Base-by-base conservation (phyloP, 2,797 vertebrate genomes). In the Erithacus rubecula region DNA sequence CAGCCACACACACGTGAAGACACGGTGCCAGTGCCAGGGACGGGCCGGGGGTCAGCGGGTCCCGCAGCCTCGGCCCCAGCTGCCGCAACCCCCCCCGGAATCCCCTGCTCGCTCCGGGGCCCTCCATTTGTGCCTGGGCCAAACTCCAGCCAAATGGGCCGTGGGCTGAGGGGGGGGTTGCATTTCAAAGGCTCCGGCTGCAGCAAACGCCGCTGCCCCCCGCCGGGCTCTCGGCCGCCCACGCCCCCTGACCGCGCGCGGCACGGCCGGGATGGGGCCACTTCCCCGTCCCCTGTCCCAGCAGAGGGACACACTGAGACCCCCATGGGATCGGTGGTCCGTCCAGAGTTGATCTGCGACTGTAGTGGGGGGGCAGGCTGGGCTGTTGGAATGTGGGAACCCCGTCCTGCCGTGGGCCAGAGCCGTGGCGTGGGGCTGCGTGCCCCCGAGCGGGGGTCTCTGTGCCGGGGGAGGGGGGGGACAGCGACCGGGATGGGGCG, bases 141-240 rank as follows among this genome's bases (percentile, higher is more conserved):
- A 96, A 95, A 89, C 93, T 71, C 93, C 36, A 18, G 44, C 89
- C 95, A 94, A 94, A 96, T 91, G 94, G 94, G 77, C 62, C 21
- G 44, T 65, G 72, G 80, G 76, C 67, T n/a, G 72, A 27, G 15
- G 20, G 41, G 41, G 47, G 49, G 34, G 41, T 82, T 95, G 94
- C 95, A 96, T 96, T 95, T 96, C 95, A 96, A 96, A 96, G 95
- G 59, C 70, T 79, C n/a, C 3, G 47, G 74, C 70, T 27, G 39
- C 78, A 94, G 91, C 94, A 95, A 94, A 96, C 75, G 92, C 87
- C 2, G 58, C 78, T 37, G 76, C 75, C 36, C 60, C 94, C 91
- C 15, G 34, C 89, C 2, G 67, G n/a, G 84, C 76, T 41, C 44
- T 37, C 20, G 15, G 59, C 60, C 19, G 39, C 72, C 71, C n/a